Percentiles rank a stretch among this genome's conserved stretches.
Conservation (phyloP, 2,113 vertebrate genomes). For the Pangasianodon gigas region DNA sequence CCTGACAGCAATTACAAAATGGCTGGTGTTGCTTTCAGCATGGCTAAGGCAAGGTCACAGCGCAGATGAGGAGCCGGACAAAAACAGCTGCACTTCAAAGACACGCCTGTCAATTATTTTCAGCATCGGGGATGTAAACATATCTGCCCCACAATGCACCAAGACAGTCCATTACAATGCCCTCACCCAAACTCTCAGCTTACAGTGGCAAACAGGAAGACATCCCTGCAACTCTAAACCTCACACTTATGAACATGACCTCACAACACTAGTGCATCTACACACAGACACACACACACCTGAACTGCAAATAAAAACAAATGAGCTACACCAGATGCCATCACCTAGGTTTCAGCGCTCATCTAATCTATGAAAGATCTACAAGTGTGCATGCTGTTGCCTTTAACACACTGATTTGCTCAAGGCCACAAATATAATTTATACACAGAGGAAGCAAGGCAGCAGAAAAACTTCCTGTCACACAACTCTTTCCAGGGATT, state of each 20-base stretch:
- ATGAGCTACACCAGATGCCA: slow-evolving; percentile 24
- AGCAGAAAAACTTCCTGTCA: slow-evolving; percentile 57
- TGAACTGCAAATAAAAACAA: slow-evolving; percentile 34
- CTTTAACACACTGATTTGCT: slow-evolving; percentile 55
- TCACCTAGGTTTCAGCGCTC: slow-evolving; percentile 28
- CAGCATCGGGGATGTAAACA: slow-evolving; percentile 54
- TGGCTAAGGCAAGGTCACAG: slow-evolving; percentile 75
- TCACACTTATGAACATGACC: slow-evolving; percentile 1
- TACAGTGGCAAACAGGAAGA: slow-evolving; percentile 19
- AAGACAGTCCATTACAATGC: slow-evolving; percentile 30
- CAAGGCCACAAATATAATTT: slow-evolving; percentile 65
- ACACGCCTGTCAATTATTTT: slow-evolving; percentile 77
- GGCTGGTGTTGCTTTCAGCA: slow-evolving; percentile 73
- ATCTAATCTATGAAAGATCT: slow-evolving; percentile 42
- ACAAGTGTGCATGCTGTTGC: slow-evolving; percentile 50
- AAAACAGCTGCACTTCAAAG: slow-evolving; percentile 74
- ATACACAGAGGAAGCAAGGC: slow-evolving; percentile 62
- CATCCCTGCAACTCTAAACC: background rate
- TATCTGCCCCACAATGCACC: slow-evolving; percentile 40
- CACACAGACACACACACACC: background rate
- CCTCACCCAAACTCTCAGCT: slow-evolving; percentile 25
- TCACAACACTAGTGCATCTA: background rate
- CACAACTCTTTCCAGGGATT: slow-evolving; percentile 65
- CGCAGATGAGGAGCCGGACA: slow-evolving; percentile 69
- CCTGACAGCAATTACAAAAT: slow-evolving; percentile 71